Evolutionary conservation across 2,888 invertebrate species (phyloP).

Genomic region (Sthenelais limicola): DNA sequence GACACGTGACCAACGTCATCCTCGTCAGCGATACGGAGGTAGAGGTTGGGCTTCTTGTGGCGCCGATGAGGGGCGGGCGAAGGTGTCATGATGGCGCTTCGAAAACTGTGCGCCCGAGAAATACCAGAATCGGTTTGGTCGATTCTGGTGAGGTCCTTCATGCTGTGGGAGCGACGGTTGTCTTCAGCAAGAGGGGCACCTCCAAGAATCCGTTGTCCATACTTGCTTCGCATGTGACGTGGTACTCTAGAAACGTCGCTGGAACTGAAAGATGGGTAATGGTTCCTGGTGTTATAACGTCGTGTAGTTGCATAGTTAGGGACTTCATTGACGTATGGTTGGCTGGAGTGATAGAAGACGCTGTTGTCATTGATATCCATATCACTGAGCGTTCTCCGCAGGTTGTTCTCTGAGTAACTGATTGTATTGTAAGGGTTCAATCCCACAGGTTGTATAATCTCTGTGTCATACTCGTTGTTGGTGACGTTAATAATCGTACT

Average conservation of each 20-base stretch:
- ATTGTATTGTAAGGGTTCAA: not conserved
- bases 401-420: constrained; percentile 18
- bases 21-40: not conserved
- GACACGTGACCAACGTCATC: not conserved
- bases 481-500: constrained; percentile 31
- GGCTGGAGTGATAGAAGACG: not conserved
- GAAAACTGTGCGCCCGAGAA: constrained; percentile 8
- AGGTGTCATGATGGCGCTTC: constrained; percentile 12
- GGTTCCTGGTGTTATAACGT: constrained; percentile 6
- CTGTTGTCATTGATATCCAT: constrained; percentile 11
- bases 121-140: constrained; percentile 7
- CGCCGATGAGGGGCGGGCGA: not conserved
- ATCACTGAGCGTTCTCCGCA: constrained; percentile 23
- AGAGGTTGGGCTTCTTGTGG: not conserved
- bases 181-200: constrained; percentile 12
- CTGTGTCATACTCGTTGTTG: not conserved
- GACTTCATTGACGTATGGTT: not conserved
- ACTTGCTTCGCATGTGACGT: not conserved
- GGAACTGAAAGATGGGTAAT: constrained; percentile 10
- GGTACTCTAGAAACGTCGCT: not conserved
- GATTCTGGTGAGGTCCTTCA: constrained; percentile 24
- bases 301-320: constrained; percentile 6
- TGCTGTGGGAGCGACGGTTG: constrained; percentile 12
- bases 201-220: constrained; percentile 6
- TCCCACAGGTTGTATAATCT: not conserved